Evolutionary conservation across 2,888 invertebrate genomes (phyloP).

Genomic region (Trimorus sp.): DNA sequence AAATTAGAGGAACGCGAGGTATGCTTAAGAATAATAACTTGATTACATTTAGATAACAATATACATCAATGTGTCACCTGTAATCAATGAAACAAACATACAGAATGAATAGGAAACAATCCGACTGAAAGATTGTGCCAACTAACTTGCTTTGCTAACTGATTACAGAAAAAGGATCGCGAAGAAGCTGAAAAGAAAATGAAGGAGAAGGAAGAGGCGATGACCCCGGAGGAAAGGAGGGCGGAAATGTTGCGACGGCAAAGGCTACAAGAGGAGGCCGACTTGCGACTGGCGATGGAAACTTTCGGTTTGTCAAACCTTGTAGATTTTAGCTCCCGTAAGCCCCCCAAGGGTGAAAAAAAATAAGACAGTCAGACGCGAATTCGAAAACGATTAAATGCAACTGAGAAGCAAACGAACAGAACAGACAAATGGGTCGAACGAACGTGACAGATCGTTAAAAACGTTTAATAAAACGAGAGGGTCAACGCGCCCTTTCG

Average conservation of each 20-base stretch:
- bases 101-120: too few relatives aligned
- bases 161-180: conserved; percentile 80
- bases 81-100: too few relatives aligned
- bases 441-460: conserved; percentile 9
- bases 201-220: conserved; percentile 85
- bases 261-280: conserved; percentile 93
- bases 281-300: conserved; percentile 92
- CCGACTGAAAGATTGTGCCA: background rate
- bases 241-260: conserved; percentile 90
- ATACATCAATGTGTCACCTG: too few relatives aligned
- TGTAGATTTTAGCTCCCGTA: conserved; percentile 81
- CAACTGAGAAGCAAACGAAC: background rate
- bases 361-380: conserved; percentile 70
- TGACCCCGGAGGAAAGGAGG: conserved; percentile 90
- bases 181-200: conserved; percentile 86
- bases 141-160: background rate
- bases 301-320: conserved; percentile 88
- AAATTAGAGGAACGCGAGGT: conserved; percentile 96
- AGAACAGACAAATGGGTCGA: conserved; percentile 14
- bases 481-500: conserved; percentile 35
- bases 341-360: conserved; percentile 77
- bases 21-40: conserved; percentile 20
- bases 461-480: conserved; percentile 10
- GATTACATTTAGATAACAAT: background rate
- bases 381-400: conserved; percentile 15